Evolutionary conservation across 2,797 vertebrate genomes (phyloP).

Genomic region (Poecilia velifera): DNA sequence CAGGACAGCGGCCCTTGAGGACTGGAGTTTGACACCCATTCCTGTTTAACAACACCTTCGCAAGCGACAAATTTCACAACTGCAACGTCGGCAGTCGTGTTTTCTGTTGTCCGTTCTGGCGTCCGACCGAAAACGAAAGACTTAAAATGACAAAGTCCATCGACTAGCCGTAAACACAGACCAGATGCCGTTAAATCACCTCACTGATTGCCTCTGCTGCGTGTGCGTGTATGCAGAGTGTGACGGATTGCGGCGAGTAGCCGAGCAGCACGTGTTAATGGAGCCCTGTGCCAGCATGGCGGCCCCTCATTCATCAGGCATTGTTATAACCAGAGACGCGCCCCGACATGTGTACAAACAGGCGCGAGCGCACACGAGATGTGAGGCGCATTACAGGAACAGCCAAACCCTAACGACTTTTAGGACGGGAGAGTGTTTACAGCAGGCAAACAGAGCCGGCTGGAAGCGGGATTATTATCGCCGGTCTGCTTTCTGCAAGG

Average conservation of each 20-base stretch:
- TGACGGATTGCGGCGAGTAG: constrained; percentile 47
- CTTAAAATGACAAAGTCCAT: constrained; percentile 13
- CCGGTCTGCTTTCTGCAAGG: constrained; percentile 32
- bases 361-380: no score
- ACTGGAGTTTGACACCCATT: no score
- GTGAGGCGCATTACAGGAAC: constrained; percentile 15
- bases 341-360: background rate
- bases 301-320: constrained; percentile 60
- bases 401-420: constrained; percentile 20
- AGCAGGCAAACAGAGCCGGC: constrained; percentile 33
- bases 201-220: constrained; percentile 62
- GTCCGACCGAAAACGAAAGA: background rate
- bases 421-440: constrained; percentile 45
- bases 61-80: background rate
- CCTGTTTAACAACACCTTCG: background rate
- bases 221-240: constrained; percentile 32
- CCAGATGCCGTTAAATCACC: constrained; percentile 66
- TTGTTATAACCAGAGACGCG: constrained; percentile 51
- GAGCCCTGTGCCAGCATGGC: constrained; percentile 51
- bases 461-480: constrained; percentile 46
- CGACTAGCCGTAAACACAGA: constrained; percentile 37
- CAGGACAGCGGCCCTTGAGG: no score
- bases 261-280: constrained; percentile 63
- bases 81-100: background rate
- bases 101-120: background rate